Evolutionary conservation across 2,113 vertebrate genomes (phyloP), one percentile per base, ranked within the genome.

Genomic region (Dipodomys spectabilis): DNA sequence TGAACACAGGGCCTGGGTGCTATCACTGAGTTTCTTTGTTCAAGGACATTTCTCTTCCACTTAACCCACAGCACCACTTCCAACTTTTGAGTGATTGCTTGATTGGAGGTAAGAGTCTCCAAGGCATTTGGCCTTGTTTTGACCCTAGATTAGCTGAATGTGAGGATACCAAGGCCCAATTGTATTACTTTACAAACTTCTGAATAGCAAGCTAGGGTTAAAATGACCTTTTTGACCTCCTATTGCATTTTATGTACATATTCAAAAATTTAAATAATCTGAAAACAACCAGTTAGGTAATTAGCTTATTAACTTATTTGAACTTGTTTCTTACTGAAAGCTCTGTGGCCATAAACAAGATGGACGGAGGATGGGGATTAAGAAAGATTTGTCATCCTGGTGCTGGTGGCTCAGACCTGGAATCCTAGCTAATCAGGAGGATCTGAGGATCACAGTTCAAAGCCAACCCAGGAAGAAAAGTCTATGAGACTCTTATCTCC

Each of bases 201-300:
- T 83, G 71, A 93, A 93, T 77, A 11, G 72, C 86, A 94, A 95
- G 88, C 82, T 72, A 6, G 68, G 0, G 92, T 88, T 88, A 97
- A 82, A 2, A 10, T 82, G 81, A 94, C 69, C n/a, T 86, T 85
- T 74, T 74, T 93, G 60, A 77, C 25, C 75, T 84, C 20, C 27
- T 78, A 75, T n/a, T 82, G 57, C 1, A 78, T 53, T 74, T 94
- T 96, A 92, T 25, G 69, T 89, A 81, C 12, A 49, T 22, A 71
- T 23, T 0, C 1, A 73, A 69, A 71, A 80, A 0, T 0, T 84
- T 75, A 95, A 94, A 92, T 95, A 69, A 90, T 90, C 83, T 93
- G 68, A 93, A 96, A 94, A 91, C 92, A 75, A 2, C 20, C 69
- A 95, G 11, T 32, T 64, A 92, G 49, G 71, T 69, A 11, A 77